These are phyloP conservation scores for Puma concolor DNA, from an alignment of 2,113 vertebrate species.

Conservation along the genomic window DNA sequence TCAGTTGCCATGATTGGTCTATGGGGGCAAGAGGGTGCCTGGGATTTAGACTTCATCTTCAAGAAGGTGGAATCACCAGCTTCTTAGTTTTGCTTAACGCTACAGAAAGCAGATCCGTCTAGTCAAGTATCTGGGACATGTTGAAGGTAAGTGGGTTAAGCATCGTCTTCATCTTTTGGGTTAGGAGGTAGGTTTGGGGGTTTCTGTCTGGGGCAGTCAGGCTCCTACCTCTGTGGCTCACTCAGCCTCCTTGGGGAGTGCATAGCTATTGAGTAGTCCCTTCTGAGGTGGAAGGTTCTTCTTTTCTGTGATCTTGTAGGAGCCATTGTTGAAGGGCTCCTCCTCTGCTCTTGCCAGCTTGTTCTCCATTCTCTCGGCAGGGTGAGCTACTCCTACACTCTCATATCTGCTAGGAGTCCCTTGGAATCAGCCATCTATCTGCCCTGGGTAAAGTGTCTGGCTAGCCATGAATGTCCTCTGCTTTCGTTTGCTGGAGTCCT, in stretches of 20 bases:
- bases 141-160: constrained; percentile 93
- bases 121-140: constrained; percentile 93
- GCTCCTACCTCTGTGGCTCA: constrained; percentile 82
- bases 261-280: constrained; percentile 86
- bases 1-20: constrained; percentile 90
- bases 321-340: constrained; percentile 84
- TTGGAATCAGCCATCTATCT: background rate
- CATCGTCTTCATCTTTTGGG: constrained; percentile 95
- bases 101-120: constrained; percentile 91
- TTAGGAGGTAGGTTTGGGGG: constrained; percentile 90
- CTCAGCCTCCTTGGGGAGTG: constrained; percentile 84
- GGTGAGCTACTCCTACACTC: constrained; percentile 75
- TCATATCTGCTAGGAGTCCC: constrained; percentile 81
- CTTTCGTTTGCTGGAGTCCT: background rate
- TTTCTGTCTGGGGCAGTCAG: constrained; percentile 82
- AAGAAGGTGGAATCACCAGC: constrained; percentile 86
- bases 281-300: constrained; percentile 82
- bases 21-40: constrained; percentile 87
- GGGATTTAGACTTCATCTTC: constrained; percentile 90
- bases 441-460: background rate
- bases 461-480: background rate
- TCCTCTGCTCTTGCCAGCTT: constrained; percentile 86
- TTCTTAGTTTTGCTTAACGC: constrained; percentile 94
- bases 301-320: constrained; percentile 92
- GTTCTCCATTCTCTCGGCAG: constrained; percentile 80